A percentile compares a stretch with the other conserved stretches of the same genome.
Evolutionary conservation across 1,140 invertebrate species (phyloP).

Genomic region (Caenorhabditis tropicalis): DNA sequence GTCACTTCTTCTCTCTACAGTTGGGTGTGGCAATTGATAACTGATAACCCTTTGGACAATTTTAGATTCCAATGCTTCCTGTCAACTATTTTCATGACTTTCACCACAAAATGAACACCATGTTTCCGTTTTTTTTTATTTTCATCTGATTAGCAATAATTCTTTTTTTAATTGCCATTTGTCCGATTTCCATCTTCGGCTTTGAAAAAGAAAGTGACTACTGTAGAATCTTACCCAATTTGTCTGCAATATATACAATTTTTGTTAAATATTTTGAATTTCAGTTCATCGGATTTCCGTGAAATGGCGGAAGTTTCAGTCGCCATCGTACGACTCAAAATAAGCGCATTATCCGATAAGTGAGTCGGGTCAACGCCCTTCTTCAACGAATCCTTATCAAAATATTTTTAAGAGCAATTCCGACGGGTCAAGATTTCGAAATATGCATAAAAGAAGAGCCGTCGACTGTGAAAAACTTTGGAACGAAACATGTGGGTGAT

Average conservation of each 20-base stretch:
- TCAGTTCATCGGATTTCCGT: not conserved
- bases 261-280: too few species aligned
- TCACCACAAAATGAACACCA: not conserved
- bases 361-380: conserved; percentile 42
- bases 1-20: not conserved
- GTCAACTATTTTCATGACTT: conserved; percentile 1
- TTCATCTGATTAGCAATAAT: not conserved
- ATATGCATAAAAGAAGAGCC: not conserved
- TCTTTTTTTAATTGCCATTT: too few species aligned
- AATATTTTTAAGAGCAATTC: not conserved
- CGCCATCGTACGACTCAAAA: conserved; percentile 53
- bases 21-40: conserved; percentile 31
- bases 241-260: too few species aligned
- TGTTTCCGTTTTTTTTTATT: not conserved
- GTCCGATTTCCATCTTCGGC: too few species aligned
- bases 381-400: not conserved
- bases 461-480: not conserved
- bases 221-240: too few species aligned
- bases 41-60: conserved; percentile 25
- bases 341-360: conserved; percentile 51
- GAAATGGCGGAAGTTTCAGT: conserved; percentile 54
- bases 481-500: not conserved
- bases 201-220: too few species aligned
- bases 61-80: not conserved
- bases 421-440: not conserved